These are phyloP conservation scores for Drosophila quadrilineata DNA, from an alignment of 1,140 invertebrate genomes.

Conservation along the genomic window DNA sequence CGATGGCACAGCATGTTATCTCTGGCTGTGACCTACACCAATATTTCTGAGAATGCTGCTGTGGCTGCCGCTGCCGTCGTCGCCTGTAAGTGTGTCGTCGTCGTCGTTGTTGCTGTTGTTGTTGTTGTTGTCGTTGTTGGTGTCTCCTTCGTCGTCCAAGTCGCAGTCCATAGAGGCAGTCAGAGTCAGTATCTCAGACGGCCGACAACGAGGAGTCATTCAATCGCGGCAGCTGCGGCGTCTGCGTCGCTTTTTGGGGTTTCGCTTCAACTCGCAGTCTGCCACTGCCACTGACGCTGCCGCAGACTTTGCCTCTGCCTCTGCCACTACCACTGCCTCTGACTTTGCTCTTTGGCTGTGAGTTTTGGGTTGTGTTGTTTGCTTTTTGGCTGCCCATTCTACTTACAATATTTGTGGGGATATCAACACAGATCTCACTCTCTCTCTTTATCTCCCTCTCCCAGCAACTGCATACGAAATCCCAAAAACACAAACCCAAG, in stretches of 20 bases:
- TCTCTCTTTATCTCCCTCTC: too few species aligned
- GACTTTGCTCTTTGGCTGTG: conserved; percentile 26
- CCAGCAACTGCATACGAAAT: conserved; percentile 57
- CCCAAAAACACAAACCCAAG: conserved; percentile 21
- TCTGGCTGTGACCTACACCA: conserved; percentile 81
- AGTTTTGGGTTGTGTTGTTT: conserved; percentile 33
- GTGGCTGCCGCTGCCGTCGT: conserved; percentile 71
- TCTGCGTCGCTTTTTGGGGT: conserved; percentile 50
- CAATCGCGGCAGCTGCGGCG: conserved; percentile 76
- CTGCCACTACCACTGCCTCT: too few species aligned
- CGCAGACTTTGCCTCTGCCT: too few species aligned
- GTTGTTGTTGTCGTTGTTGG: conserved; percentile 40
- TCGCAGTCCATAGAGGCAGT: conserved; percentile 53
- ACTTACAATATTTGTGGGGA: conserved; percentile 75
- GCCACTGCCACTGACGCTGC: too few species aligned
- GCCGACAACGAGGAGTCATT: conserved; percentile 72
- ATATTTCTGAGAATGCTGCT: conserved; percentile 81
- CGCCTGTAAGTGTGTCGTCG: conserved; percentile 77
- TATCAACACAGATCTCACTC: conserved; percentile 73
- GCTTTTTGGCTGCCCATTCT: conserved; percentile 64
- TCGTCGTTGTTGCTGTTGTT: conserved; percentile 56
- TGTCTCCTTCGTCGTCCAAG: conserved; percentile 18
- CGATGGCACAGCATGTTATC: conserved; percentile 75
- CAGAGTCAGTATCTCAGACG: conserved; percentile 77
- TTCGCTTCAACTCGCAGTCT: too few species aligned